phyloP scores from a whole-genome alignment of 92 coral and sea anemone species.

The Desmophyllum pertusum region DNA sequence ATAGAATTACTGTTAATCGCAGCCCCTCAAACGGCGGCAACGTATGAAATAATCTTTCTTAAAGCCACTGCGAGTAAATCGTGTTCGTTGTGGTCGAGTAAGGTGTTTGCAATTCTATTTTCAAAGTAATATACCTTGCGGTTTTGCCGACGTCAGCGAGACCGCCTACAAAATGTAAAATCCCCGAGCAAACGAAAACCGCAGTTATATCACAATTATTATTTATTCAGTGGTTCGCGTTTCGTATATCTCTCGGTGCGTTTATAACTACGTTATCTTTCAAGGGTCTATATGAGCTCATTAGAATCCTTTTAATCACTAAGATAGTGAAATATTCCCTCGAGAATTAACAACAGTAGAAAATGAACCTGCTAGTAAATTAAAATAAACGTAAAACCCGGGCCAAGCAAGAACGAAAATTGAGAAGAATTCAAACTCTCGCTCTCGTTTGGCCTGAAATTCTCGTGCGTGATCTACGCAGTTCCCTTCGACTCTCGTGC shows the following conservation, averaged over 20 bases:
- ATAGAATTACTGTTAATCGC: not conserved
- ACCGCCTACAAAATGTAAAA: not conserved
- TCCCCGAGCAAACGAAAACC: not conserved
- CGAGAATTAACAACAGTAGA: not conserved
- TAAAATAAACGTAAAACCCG: too few relatives aligned
- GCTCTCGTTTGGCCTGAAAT: too few relatives aligned
- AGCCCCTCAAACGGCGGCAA: not conserved
- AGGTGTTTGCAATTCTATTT: not conserved
- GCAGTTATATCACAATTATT: not conserved
- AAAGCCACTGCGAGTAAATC: not conserved
- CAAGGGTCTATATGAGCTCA: not conserved
- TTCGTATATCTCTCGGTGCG: not conserved
- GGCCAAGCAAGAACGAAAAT: not conserved
- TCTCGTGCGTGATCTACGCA: too few relatives aligned
- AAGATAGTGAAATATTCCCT: not conserved
- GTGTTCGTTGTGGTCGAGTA: not conserved
- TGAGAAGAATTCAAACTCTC: too few relatives aligned
- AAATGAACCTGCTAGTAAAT: not conserved
- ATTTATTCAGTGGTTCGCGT: not conserved
- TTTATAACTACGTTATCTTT: not conserved
- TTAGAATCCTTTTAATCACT: not conserved
- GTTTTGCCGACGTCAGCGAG: not conserved
- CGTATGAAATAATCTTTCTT: not conserved
- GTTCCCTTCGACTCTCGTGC: too few relatives aligned
- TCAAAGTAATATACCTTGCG: not conserved